These are phyloP conservation scores for Chelidonichthys spinosus DNA, from an alignment of 2,797 vertebrate species.

Conservation along the genomic window DNA sequence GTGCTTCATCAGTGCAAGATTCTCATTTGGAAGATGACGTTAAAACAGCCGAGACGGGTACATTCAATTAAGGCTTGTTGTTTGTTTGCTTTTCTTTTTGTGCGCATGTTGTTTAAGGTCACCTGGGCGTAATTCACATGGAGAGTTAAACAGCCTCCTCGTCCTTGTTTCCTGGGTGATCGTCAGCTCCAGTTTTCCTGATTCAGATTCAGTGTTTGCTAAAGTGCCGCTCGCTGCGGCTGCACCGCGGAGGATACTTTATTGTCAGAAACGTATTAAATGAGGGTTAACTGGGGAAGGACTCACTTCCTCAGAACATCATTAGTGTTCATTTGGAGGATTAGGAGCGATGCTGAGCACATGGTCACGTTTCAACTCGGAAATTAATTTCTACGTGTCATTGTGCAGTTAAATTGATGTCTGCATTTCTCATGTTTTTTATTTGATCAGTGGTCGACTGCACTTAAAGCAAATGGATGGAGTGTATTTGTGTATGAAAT, in stretches of 20 bases:
- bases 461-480: background rate
- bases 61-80: constrained; percentile 56
- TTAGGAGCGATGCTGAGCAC: constrained; percentile 7
- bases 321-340: constrained; percentile 44
- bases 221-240: constrained; percentile 38
- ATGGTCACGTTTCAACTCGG: constrained; percentile 3
- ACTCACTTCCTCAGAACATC: constrained; percentile 30
- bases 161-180: constrained; percentile 76
- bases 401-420: constrained; percentile 2
- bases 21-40: constrained; percentile 44
- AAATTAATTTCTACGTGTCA: background rate
- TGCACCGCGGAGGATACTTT: constrained; percentile 34
- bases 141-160: constrained; percentile 62
- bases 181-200: constrained; percentile 49
- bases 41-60: constrained; percentile 37
- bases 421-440: background rate
- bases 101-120: constrained; percentile 55
- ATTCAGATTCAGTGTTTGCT: constrained; percentile 57
- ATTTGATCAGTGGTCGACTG: background rate
- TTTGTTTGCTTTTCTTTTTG: constrained; percentile 36
- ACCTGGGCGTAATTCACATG: constrained; percentile 61
- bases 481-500: background rate
- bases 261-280: constrained; percentile 47
- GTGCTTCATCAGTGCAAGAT: constrained; percentile 31
- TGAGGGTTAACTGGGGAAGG: constrained; percentile 33